Evolutionary conservation across 2,888 invertebrate species (phyloP), one percentile per base, ranked within the genome.

Genomic region (Lochmaea crataegi): DNA sequence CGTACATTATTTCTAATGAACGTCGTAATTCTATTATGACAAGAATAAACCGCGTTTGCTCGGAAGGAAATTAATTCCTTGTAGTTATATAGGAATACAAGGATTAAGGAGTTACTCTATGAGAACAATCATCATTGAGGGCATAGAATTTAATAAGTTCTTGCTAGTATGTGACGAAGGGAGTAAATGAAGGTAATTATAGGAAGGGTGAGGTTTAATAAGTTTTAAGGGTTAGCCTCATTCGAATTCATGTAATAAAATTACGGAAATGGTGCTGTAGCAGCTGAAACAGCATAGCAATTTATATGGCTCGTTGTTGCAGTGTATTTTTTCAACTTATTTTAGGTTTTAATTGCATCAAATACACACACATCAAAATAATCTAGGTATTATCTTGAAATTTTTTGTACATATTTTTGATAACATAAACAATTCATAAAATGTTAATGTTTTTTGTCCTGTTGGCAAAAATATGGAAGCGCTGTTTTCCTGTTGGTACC

Each of bases 71-170:
- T 63, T 63, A 63, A 63, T 63, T 61, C 61, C 41, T 61, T 41
- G 41, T 61, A 32, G 61, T 18, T 63, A 58, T 58, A 42, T 63
- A 42, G 61, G 16, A 63, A 42, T 63, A 63, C 10, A n/a, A 3
- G 22, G 61, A 63, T 63, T 63, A 63, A 38, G 42, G 18, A 63
- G 42, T 18, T 42, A 18, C 16, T 63, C 42, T 63, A 63, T 63
- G 42, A 18, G 42, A 63, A 63, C 61, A 63, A 63, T 63, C 16
- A 63, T 63, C 61, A 63, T 63, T 42, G 41, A 41, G 42, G 61
- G 41, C n/a, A 63, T 63, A 63, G 42, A 63, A 63, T 63, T 42
- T 63, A 63, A 42, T 63, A 42, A 60, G 60, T 60, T 41, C 32
- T 42, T 41, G 18, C 61, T 38, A 63, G 42, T 63, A 63, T 63